Conservation (phyloP, 2,113 vertebrate species). For the Pluvianellus socialis region DNA sequence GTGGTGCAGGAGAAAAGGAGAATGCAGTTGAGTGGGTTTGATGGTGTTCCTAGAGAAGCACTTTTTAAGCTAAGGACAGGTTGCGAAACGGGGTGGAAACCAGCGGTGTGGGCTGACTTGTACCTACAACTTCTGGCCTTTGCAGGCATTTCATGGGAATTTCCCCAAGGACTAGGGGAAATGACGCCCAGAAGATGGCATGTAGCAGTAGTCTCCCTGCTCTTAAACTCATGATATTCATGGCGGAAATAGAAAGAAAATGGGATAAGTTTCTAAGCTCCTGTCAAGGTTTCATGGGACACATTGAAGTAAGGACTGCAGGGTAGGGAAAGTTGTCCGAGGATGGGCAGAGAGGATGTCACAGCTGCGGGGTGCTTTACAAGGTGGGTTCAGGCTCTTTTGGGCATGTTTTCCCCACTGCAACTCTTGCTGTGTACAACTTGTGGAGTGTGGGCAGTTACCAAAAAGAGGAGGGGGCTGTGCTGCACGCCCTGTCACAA, state of each 20-base stretch:
- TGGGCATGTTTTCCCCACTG: not conserved
- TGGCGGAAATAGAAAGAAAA: not conserved
- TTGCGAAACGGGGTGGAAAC: not conserved
- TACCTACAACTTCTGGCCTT: not conserved
- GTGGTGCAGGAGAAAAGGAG: not conserved
- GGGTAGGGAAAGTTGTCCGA: not conserved
- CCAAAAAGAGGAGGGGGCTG: not conserved
- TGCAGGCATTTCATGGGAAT: not conserved
- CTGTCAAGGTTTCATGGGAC: not conserved
- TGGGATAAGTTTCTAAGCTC: not conserved
- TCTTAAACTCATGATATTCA: not conserved
- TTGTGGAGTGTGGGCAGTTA: rapidly evolving
- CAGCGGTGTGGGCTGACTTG: not conserved
- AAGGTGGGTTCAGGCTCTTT: not conserved
- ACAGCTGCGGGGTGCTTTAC: not conserved
- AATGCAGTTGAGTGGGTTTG: not conserved
- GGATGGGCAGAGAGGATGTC: not conserved
- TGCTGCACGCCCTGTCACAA: rapidly evolving
- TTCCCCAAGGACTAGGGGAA: not conserved
- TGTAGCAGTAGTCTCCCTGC: not conserved
- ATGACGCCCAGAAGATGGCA: not conserved
- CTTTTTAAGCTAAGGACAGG: not conserved
- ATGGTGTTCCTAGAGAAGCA: not conserved
- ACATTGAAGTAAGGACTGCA: not conserved
- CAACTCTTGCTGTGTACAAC: not conserved